Evolutionary conservation across 2,888 invertebrate species (phyloP).

Genomic region (Idaea biselata): DNA sequence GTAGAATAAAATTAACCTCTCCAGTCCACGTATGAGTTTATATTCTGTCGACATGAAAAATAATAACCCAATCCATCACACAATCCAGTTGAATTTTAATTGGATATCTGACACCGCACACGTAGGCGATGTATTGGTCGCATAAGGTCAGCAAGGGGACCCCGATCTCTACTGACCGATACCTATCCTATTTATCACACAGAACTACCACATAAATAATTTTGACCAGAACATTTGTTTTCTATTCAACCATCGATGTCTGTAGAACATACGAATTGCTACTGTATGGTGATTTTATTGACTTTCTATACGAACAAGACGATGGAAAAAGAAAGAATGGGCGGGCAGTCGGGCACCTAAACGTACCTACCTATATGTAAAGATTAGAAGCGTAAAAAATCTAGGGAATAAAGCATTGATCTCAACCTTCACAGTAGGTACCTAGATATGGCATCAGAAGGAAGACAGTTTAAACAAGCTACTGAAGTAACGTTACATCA

Average conservation of each 20-base stretch:
- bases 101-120: neutral
- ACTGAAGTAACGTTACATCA: no score
- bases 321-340: neutral
- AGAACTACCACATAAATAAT: slow-evolving; percentile 5
- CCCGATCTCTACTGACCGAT: neutral
- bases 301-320: neutral
- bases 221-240: slow-evolving; percentile 5
- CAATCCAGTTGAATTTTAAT: neutral
- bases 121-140: neutral
- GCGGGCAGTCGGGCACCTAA: no score
- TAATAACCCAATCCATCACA: neutral
- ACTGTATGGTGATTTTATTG: neutral
- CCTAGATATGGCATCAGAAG: no score
- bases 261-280: neutral
- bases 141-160: neutral
- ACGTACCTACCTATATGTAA: no score
- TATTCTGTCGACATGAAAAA: neutral
- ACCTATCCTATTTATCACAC: neutral
- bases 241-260: neutral
- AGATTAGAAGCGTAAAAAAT: no score
- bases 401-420: no score
- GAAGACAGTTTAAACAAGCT: no score
- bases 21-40: neutral
- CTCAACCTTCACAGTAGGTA: no score
- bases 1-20: no score